Conservation (phyloP, 2,797 vertebrate species). For the Ctenochaetus hawaiiensis region DNA sequence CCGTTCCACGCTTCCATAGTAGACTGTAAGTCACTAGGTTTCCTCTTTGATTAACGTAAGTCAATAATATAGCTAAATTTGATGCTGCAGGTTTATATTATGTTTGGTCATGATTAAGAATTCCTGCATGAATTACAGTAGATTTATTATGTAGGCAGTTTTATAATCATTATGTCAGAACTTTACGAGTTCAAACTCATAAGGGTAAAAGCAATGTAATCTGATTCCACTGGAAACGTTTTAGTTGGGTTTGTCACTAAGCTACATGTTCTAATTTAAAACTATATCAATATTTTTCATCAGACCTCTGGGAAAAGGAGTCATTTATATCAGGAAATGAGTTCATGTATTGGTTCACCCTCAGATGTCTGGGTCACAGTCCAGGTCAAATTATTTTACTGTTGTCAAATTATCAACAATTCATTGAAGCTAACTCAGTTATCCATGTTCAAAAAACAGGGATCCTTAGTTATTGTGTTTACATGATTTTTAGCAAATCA, state of each 20-base stretch:
- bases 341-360: background rate
- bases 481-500: slow-evolving; percentile 19
- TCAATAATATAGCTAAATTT: no score
- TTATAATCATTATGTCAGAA: background rate
- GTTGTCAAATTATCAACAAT: slow-evolving; percentile 8
- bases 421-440: background rate
- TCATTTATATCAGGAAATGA: background rate
- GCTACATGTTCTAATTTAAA: background rate
- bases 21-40: no score
- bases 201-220: background rate
- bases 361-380: background rate
- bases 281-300: background rate
- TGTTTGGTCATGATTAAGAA: background rate
- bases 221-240: background rate
- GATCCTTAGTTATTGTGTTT: background rate
- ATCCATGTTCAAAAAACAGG: background rate
- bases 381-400: background rate
- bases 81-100: background rate
- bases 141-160: no score
- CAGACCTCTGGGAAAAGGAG: slow-evolving; percentile 3
- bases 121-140: no score
- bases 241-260: background rate
- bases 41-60: no score
- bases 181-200: background rate
- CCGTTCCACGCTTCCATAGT: no score